Evolutionary conservation across 2,888 invertebrate species (phyloP).

Genomic region (Pseudoips prasinana): DNA sequence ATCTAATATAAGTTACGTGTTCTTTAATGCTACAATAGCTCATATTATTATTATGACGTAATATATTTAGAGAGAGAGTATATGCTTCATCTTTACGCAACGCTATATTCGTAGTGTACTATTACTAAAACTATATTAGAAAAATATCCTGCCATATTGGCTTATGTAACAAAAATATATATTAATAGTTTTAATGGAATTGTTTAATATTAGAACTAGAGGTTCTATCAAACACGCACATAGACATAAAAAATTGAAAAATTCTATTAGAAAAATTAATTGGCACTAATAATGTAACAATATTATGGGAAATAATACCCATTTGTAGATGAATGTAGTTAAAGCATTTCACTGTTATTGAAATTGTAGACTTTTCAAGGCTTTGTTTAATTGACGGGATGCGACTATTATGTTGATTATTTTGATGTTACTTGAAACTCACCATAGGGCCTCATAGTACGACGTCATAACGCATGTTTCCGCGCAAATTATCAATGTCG

Average conservation of each 20-base stretch:
- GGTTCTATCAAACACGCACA: slow-evolving; percentile 61
- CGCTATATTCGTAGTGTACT: slow-evolving; percentile 2
- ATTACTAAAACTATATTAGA: slow-evolving; percentile 19
- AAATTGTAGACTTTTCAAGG: no score
- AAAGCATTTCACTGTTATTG: no score
- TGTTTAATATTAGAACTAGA: slow-evolving; percentile 32
- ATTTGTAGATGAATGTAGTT: no score
- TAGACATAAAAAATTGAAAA: slow-evolving; percentile 8
- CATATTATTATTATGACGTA: slow-evolving; percentile 3
- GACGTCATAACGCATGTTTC: no score
- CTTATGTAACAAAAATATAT: slow-evolving; percentile 17
- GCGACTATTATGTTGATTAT: no score
- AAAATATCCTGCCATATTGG: slow-evolving; percentile 31
- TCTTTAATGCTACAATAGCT: slow-evolving; percentile 20
- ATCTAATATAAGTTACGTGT: slow-evolving; percentile 10
- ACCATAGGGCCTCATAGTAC: no score
- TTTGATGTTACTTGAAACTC: no score
- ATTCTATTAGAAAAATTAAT: slow-evolving; percentile 6
- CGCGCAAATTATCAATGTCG: no score
- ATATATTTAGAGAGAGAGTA: slow-evolving; percentile 11
- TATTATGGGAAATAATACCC: no score
- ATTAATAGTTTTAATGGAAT: slow-evolving; percentile 18
- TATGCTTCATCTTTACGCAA: slow-evolving; percentile 12
- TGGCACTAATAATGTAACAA: no score
- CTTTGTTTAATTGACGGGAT: no score